A percentile compares a stretch with the other conserved stretches of the same genome.
Evolutionary conservation across 2,797 vertebrate genomes (phyloP).

Genomic region (Protosalanx chinensis): DNA sequence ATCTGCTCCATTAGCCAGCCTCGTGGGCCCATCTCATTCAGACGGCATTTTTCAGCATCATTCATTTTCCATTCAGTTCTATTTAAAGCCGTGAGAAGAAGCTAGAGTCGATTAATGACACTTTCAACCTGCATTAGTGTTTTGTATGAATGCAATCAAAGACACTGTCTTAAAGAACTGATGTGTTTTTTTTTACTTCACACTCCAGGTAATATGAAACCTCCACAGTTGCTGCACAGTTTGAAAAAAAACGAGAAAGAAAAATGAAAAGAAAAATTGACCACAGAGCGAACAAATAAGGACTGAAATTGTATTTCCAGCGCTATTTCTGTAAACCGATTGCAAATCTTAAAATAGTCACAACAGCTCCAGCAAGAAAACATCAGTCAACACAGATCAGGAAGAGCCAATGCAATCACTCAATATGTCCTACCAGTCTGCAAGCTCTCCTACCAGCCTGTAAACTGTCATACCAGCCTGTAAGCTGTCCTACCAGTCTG

Average conservation of each 20-base stretch:
- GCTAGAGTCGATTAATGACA: conserved; percentile 29
- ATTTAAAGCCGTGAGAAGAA: conserved; percentile 16
- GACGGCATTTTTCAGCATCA: conserved; percentile 56
- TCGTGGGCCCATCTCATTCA: conserved; percentile 47
- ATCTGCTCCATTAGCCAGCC: conserved; percentile 66
- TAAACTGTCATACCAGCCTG: conserved; percentile 23
- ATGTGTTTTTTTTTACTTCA: not conserved
- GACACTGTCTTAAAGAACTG: not conserved
- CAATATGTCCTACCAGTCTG: conserved; percentile 28
- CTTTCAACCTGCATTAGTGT: not conserved
- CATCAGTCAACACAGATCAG: conserved; percentile 38
- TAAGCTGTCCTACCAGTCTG: not conserved
- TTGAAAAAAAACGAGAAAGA: not conserved
- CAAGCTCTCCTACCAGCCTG: not conserved
- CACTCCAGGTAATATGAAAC: not conserved
- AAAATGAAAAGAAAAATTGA: not conserved
- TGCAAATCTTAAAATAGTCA: conserved; percentile 30
- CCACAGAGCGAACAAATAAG: not conserved
- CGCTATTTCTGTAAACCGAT: conserved; percentile 3
- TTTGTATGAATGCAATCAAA: conserved; percentile 3
- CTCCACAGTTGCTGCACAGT: not conserved
- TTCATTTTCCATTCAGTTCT: conserved; percentile 41
- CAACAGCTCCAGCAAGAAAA: conserved; percentile 34
- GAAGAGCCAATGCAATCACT: conserved; percentile 50
- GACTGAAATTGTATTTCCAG: not conserved